Percentiles rank a stretch among this genome's conserved stretches.
Evolutionary conservation across 2,888 invertebrate genomes (phyloP).

Genomic region (Pelosia muscerda): DNA sequence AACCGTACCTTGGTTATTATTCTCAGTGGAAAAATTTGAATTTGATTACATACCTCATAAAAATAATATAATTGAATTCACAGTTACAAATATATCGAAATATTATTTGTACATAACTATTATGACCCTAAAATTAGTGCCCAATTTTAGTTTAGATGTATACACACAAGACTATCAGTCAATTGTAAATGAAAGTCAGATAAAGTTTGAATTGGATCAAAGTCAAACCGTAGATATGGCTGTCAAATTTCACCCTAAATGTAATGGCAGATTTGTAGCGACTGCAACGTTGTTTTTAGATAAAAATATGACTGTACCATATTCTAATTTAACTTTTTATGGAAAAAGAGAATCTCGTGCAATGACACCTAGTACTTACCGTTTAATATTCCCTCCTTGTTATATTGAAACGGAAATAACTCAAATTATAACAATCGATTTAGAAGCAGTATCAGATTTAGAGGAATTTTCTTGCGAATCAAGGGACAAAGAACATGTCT

Average conservation of each 20-base stretch:
- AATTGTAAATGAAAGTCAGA: constrained; percentile 62
- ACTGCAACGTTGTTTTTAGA: constrained; percentile 76
- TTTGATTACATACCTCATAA: constrained; percentile 61
- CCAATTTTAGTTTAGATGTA: constrained; percentile 70
- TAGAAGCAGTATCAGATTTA: constrained; percentile 60
- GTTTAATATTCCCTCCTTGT: constrained; percentile 77
- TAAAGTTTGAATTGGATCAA: constrained; percentile 72
- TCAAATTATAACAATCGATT: constrained; percentile 60
- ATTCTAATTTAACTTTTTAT: constrained; percentile 76
- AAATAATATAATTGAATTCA: constrained; percentile 67
- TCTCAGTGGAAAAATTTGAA: constrained; percentile 77
- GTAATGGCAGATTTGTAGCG: constrained; percentile 71
- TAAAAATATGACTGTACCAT: constrained; percentile 73
- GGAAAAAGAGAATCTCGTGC: constrained; percentile 67
- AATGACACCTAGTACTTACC: constrained; percentile 66
- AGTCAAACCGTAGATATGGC: constrained; percentile 56
- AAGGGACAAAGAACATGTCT: constrained; percentile 64
- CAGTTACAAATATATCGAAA: constrained; percentile 78
- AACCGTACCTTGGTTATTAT: constrained; percentile 75
- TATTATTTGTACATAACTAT: constrained; percentile 71
- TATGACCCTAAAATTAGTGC: constrained; percentile 67
- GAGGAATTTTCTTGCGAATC: constrained; percentile 64
- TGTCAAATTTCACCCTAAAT: constrained; percentile 75
- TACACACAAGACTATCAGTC: constrained; percentile 58
- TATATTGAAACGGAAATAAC: constrained; percentile 59